Evolutionary conservation across 2,888 invertebrate genomes (phyloP).

Genomic region (Melinopterus prodromus): DNA sequence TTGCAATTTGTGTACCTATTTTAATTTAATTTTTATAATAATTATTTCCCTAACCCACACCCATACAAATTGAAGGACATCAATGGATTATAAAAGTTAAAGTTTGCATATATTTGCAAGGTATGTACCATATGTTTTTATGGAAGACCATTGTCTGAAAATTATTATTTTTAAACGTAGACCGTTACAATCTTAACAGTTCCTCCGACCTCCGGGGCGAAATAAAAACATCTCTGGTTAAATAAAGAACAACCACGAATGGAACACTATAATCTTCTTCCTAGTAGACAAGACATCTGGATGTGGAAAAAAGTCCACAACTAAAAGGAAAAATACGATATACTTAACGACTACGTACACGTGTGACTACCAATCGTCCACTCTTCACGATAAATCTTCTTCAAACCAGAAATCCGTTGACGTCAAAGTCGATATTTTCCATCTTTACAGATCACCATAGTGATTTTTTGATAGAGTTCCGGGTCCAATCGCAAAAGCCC

Average conservation of each 20-base stretch:
- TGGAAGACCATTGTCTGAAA: neutral
- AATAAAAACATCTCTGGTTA: neutral
- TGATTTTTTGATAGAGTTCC: neutral
- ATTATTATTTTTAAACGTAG: neutral
- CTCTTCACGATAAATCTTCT: neutral
- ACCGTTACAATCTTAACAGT: neutral
- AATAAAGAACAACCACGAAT: too few species aligned
- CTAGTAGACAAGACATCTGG: neutral
- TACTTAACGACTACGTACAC: neutral
- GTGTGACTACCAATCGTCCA: neutral
- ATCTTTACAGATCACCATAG: neutral
- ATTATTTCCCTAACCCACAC: too few species aligned
- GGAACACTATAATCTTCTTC: neutral
- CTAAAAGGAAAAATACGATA: neutral
- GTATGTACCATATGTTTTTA: too few species aligned
- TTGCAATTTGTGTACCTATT: too few species aligned
- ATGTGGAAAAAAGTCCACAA: neutral
- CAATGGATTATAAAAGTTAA: too few species aligned
- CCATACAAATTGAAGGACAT: too few species aligned
- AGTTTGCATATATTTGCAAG: too few species aligned
- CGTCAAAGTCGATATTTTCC: neutral
- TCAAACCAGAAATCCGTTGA: neutral
- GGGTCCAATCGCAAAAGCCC: neutral
- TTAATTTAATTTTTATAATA: too few species aligned
- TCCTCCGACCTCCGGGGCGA: neutral